Base-by-base conservation (phyloP, 2,113 vertebrate species). In the Canis aureus region DNA sequence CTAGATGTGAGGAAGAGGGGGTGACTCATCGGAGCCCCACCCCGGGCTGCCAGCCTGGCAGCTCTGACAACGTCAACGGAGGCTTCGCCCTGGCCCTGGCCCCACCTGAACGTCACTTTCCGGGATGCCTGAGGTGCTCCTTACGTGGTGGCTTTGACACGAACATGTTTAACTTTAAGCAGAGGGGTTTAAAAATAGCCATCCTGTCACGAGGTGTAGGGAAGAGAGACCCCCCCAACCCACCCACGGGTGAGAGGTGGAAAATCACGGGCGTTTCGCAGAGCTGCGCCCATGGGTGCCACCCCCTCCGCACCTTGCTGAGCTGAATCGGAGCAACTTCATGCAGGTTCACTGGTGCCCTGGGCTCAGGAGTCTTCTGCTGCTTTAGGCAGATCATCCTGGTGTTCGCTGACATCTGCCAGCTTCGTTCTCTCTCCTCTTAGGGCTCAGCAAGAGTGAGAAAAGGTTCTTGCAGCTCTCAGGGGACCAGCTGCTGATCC, bases 131-230 rank as follows among this genome's bases (percentile, higher is more conserved):
- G 95, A 79, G 55, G 17, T n/a, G 29, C 12, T 69, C 81, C 60
- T 93, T 53, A 38, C 10, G 3, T 23, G 69, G 74, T 74, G 51
- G 64, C 88, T 90, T 67, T 96, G 97, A 97, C 74, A 73, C n/a
- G 80, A 92, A 90, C 69, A 19, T 0, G 19, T 62, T 91, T 51
- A 71, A 43, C 91, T 97, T 93, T 95, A 91, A 98, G 97, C 96
- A 96, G 87, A 92, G 43, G 49, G 9, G 79, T 76, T 92, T 97
- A 98, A 97, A 97, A 98, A 97, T 98, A 97, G 76, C 71, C 74
- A 17, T 20, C 19, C 49, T 32, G 86, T 97, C 95, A 59, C 0
- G 2, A 94, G 86, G 89, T 19, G 8, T 20, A 78, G 64, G 80
- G 78, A 93, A 92, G 62, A 95, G 74, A 90, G 95, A 88, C 60